A percentile compares a stretch with the other conserved stretches of the same genome.
These are phyloP conservation scores for Macroteleia sp. DNA, from an alignment of 2,888 invertebrate genomes.

Conservation along the genomic window DNA sequence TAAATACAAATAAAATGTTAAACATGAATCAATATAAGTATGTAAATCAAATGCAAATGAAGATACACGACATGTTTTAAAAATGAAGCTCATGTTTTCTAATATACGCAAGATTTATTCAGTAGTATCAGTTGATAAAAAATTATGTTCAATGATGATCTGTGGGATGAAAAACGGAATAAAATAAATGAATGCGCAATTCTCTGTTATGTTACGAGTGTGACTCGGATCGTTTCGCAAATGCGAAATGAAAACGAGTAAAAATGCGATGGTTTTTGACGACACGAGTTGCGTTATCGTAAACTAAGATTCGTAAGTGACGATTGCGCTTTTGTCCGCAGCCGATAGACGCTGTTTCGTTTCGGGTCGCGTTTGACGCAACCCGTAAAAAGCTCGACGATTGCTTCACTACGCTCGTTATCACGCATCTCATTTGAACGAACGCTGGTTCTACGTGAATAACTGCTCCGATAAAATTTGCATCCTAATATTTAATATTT, in stretches of 20 bases:
- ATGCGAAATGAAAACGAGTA: constrained; percentile 15
- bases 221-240: constrained; percentile 12
- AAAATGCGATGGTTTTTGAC: constrained; percentile 38
- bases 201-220: too few species aligned
- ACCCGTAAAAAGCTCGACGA: constrained; percentile 34
- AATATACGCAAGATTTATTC: not conserved
- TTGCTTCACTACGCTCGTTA: constrained; percentile 42
- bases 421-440: constrained; percentile 49
- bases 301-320: constrained; percentile 39
- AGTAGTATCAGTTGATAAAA: not conserved
- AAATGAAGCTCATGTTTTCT: too few species aligned
- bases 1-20: not conserved
- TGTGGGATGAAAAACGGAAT: not conserved
- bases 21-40: constrained; percentile 3
- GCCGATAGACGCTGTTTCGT: constrained; percentile 30
- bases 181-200: not conserved
- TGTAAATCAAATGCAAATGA: not conserved
- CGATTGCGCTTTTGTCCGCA: constrained; percentile 24
- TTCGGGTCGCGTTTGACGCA: constrained; percentile 23
- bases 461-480: constrained; percentile 35
- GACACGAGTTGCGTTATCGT: constrained; percentile 10
- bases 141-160: constrained; percentile 7
- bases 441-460: constrained; percentile 10
- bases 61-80: too few species aligned
- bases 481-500: constrained; percentile 39